Conservation (phyloP, 2,888 invertebrate species). For the Ctena decussata region DNA sequence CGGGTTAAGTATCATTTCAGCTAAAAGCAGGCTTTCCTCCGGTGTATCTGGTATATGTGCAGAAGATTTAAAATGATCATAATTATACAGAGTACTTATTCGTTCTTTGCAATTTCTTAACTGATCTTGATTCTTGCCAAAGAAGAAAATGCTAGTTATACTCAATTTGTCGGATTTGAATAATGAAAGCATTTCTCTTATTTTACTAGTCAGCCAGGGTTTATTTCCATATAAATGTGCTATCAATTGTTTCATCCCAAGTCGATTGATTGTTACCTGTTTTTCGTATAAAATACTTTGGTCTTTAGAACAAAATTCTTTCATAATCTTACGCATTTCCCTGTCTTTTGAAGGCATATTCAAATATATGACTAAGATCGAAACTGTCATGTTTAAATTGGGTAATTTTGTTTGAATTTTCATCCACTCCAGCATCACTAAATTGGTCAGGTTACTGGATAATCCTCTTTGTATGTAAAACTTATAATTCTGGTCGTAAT, state of each 20-base stretch:
- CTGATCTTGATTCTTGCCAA: background rate
- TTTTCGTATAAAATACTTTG: background rate
- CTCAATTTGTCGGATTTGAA: background rate
- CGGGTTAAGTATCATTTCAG: background rate
- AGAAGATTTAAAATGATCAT: background rate
- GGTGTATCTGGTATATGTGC: background rate
- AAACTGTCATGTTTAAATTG: background rate
- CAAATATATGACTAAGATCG: background rate
- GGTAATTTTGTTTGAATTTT: background rate
- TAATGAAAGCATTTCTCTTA: background rate
- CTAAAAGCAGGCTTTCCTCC: background rate
- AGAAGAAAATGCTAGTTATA: background rate
- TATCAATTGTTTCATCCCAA: background rate
- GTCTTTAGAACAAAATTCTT: background rate
- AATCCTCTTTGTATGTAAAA: background rate
- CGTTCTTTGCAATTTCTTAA: background rate
- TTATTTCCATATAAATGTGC: background rate
- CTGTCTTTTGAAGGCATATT: background rate
- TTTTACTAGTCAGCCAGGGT: background rate
- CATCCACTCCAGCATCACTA: background rate
- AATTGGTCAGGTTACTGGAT: background rate
- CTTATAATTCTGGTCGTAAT: background rate
- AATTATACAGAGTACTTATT: background rate
- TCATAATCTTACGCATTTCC: background rate
- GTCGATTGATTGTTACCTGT: background rate